Base-by-base conservation (phyloP, 2,113 vertebrate genomes). In the Hemicordylus capensis region DNA sequence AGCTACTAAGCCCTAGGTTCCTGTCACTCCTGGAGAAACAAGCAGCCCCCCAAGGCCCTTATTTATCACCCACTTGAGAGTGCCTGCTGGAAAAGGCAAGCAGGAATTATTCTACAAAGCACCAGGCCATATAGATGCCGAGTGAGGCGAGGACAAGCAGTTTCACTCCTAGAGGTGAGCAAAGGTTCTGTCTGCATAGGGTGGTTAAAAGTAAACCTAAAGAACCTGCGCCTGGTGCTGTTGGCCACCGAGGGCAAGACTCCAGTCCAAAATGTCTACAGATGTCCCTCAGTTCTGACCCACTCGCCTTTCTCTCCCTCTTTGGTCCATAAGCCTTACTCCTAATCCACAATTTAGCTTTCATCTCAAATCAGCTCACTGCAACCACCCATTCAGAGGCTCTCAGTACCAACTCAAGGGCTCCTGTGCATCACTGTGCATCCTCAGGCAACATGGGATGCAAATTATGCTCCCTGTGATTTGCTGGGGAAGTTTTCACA, bases 1-100 rank as follows among this genome's bases (percentile, higher is more conserved):
- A 80, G 77, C 85, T 9, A 80, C 79, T 76, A 66, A 81, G 78
- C 85, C 85, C 61, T 72, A 80, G 85, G 85, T 72, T 81, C 79
- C 78, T 81, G 85, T 87, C 85, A 80, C 39, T 87, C 78, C 72
- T 48, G 85, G 54, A 87, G 75, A 87, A 82, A 87, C 75, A 85
- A 85, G 84, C 67, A 73, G 56, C 76, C 84, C 67, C 76, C 76
- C 76, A 85, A 77, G 84, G 76, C 84, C 56, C 79, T 51, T 85
- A 85, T 73, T 85, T 85, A 85, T 85, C 76, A 85, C 84, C 84
- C 84, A 85, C 76, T 85, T 80, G 76, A 85, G 84, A 85, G 42
- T 37, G 77, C 84, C 84, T n/a, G 48, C 76, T 72, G 76, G n/a
- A 80, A 80, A 80, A 85, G 69, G 67, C 84, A 85, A 80, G 59